phyloP scores from a whole-genome alignment of 2,888 invertebrate genomes.

The Lochmaea capreae region DNA sequence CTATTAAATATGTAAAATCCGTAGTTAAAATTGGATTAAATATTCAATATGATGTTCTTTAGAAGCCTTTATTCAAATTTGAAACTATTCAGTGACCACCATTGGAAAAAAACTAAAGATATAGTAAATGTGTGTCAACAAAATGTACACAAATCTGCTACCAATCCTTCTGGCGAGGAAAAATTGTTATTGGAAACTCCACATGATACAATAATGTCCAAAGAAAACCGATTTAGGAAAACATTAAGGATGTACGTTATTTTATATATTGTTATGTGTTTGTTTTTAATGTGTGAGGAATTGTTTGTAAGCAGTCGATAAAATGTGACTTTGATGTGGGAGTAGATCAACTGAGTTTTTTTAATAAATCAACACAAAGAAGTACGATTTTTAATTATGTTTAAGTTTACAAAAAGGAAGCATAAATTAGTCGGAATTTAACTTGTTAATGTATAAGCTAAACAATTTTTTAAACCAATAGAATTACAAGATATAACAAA shows the following conservation, averaged over 20 bases:
- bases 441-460: too few relatives aligned
- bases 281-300: not conserved
- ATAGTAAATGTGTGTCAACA: not conserved
- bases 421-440: too few relatives aligned
- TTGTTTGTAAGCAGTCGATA: not conserved
- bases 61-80: not conserved
- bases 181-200: not conserved
- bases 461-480: too few relatives aligned
- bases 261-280: not conserved
- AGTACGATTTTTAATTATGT: too few relatives aligned
- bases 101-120: conserved; percentile 6
- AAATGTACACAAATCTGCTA: not conserved
- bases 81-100: not conserved
- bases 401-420: too few relatives aligned
- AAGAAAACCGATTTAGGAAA: not conserved
- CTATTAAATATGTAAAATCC: not conserved
- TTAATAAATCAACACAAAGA: too few relatives aligned
- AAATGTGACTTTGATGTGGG: not conserved
- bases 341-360: too few relatives aligned
- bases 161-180: not conserved
- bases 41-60: not conserved
- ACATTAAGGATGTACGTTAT: not conserved
- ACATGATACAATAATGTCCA: not conserved
- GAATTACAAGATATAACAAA: too few relatives aligned
- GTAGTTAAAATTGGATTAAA: too few relatives aligned